Evolutionary conservation across 2,113 vertebrate species (phyloP).

Genomic region (Pitta sordida): DNA sequence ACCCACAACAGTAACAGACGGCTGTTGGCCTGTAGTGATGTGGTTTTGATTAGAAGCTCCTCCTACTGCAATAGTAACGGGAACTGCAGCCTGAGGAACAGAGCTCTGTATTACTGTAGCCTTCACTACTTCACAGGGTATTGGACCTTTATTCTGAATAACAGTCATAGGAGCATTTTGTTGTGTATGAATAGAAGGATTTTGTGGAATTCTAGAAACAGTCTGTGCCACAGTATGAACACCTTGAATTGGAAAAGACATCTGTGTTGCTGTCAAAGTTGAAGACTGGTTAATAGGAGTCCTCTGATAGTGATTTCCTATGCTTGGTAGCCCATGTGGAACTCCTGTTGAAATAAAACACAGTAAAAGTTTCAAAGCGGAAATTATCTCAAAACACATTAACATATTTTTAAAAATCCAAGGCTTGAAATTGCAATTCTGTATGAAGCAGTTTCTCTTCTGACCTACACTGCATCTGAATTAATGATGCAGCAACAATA

Average conservation of each 20-base stretch:
- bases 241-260: constrained; percentile 86
- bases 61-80: constrained; percentile 77
- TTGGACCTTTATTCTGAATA: constrained; percentile 81
- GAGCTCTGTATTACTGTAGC: constrained; percentile 84
- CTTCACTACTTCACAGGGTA: constrained; percentile 82
- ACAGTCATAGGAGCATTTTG: constrained; percentile 80
- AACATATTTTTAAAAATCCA: neutral
- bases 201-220: constrained; percentile 78
- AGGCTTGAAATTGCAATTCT: neutral
- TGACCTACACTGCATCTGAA: neutral
- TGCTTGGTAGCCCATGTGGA: constrained; percentile 76
- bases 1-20: constrained; percentile 70
- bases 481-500: neutral
- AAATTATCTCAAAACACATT: neutral
- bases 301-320: constrained; percentile 85
- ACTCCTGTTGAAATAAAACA: constrained; percentile 74
- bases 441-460: neutral
- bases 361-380: constrained; percentile 28
- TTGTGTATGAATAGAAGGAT: constrained; percentile 75
- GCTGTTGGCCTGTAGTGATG: constrained; percentile 74
- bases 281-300: constrained; percentile 77
- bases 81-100: constrained; percentile 75
- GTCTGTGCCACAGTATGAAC: constrained; percentile 78
- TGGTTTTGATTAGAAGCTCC: constrained; percentile 83
- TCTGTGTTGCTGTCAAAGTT: constrained; percentile 80